These are phyloP conservation scores for Montifringilla adamsi DNA, from an alignment of 2,113 vertebrate genomes.

Conservation along the genomic window DNA sequence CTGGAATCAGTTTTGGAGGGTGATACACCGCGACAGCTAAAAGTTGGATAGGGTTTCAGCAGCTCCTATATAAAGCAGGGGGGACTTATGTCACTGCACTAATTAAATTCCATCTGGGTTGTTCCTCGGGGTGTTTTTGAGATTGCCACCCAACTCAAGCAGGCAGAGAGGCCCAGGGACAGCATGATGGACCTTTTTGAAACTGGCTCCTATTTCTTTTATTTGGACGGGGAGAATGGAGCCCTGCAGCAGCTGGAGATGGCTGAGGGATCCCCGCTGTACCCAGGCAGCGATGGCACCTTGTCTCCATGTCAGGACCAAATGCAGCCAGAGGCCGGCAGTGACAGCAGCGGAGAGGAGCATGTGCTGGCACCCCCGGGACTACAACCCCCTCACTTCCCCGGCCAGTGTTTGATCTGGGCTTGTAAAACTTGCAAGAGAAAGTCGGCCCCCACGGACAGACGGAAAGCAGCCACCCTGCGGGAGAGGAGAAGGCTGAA, in stretches of 20 bases:
- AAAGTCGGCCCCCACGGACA: slow-evolving; percentile 90
- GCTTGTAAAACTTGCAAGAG: slow-evolving; percentile 97
- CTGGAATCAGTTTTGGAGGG: slow-evolving; percentile 78
- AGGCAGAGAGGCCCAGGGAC: slow-evolving; percentile 71
- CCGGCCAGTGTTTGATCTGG: slow-evolving; percentile 95
- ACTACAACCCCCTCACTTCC: slow-evolving; percentile 86
- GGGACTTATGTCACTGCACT: slow-evolving; percentile 91
- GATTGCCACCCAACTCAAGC: slow-evolving; percentile 65
- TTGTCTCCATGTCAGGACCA: slow-evolving; percentile 86
- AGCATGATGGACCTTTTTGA: slow-evolving; percentile 99
- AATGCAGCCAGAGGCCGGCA: slow-evolving; percentile 82
- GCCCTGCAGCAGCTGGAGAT: slow-evolving; percentile 89
- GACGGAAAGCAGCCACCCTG: slow-evolving; percentile 93
- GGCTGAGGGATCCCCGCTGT: slow-evolving; percentile 88
- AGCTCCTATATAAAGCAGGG: slow-evolving; percentile 91
- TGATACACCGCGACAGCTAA: slow-evolving; percentile 89
- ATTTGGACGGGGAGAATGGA: slow-evolving; percentile 90
- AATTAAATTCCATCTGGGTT: slow-evolving; percentile 93
- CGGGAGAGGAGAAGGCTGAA: slow-evolving; percentile 90
- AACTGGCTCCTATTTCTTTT: slow-evolving; percentile 96
- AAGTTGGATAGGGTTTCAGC: slow-evolving; percentile 95
- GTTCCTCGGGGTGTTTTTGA: slow-evolving; percentile 77
- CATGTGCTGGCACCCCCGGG: slow-evolving; percentile 92
- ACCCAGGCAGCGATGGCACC: slow-evolving; percentile 85
- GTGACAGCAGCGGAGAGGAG: slow-evolving; percentile 91